Conservation (phyloP, 2,113 vertebrate genomes). For the Rhinopomastus cyanomelas region DNA sequence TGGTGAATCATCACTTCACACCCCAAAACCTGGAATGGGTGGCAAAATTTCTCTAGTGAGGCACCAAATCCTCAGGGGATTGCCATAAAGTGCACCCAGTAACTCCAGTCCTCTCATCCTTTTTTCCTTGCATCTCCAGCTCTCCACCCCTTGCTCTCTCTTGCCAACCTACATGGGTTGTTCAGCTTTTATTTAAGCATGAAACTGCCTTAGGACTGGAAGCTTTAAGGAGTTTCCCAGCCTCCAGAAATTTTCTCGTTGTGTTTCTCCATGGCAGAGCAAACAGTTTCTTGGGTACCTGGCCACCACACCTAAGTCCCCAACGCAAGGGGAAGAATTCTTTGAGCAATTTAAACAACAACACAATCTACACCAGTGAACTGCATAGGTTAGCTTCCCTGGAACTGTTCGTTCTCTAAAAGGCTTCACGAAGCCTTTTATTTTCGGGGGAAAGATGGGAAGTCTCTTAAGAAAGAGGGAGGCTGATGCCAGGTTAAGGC, state of each 20-base stretch:
- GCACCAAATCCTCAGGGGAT: constrained; percentile 23
- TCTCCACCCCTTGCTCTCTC: constrained; percentile 33
- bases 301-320: constrained; percentile 26
- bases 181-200: constrained; percentile 48
- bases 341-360: constrained; percentile 5
- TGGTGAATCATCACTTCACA: constrained; percentile 55
- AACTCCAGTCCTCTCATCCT: background rate
- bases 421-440: background rate
- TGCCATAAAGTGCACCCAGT: background rate
- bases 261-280: constrained; percentile 27
- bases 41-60: constrained; percentile 38
- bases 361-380: background rate
- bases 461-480: background rate
- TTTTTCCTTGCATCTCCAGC: background rate
- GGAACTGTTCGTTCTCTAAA: background rate
- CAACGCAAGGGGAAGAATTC: background rate
- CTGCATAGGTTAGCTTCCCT: background rate
- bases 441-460: background rate
- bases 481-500: background rate
- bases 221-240: constrained; percentile 59
- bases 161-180: background rate
- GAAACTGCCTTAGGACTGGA: constrained; percentile 67
- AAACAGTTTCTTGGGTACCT: constrained; percentile 16
- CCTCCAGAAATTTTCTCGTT: constrained; percentile 48
- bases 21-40: constrained; percentile 41